Evolutionary conservation across 2,113 vertebrate genomes (phyloP), one percentile per base, ranked within the genome.

Genomic region (Chaetodon auriga): DNA sequence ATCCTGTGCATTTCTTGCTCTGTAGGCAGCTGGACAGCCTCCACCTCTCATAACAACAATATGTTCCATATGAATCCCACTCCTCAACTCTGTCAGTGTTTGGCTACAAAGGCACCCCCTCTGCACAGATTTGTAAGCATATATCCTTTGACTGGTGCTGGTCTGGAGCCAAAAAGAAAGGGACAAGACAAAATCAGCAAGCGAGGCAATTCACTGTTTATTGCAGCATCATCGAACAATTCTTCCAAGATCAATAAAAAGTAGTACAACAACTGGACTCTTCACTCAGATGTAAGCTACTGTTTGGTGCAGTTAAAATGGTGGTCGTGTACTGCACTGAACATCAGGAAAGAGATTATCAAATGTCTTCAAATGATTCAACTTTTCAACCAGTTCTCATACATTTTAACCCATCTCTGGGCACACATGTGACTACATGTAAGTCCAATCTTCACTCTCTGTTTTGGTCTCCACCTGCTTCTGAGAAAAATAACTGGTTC

Each of bases 41-140:
- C 89, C 90, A 90, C 63, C 1, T 21, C 89, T 90, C 92, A 85
- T 92, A 91, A 90, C 87, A 91, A 90, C 90, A 92, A 88, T 88
- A 88, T 90, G 92, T 91, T 93, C 90, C 83, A 84, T 84, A 92
- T 90, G 90, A 88, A 82, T 85, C 86, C 81, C 69, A 66, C 71
- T 86, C 69, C 74, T 90, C 85, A 73, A 80, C 43, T 74, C 87
- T 80, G 87, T 88, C 89, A 88, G 35, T 58, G 38, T 84, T 70
- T 81, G 82, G 71, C 84, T 78, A 36, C 70, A 76, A 81, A 77
- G 51, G 19, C 84, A 61, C 61, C 66, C 63, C 0, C 60, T 35
- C 70, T 76, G 71, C 68, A 82, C 38, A 73, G 74, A 76, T 90
- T 85, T 84, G 80, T 89, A 79, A 69, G 38, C 72, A 70, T 80